Evolutionary conservation across 2,888 invertebrate species (phyloP).

Genomic region (Drosophila longiperda): DNA sequence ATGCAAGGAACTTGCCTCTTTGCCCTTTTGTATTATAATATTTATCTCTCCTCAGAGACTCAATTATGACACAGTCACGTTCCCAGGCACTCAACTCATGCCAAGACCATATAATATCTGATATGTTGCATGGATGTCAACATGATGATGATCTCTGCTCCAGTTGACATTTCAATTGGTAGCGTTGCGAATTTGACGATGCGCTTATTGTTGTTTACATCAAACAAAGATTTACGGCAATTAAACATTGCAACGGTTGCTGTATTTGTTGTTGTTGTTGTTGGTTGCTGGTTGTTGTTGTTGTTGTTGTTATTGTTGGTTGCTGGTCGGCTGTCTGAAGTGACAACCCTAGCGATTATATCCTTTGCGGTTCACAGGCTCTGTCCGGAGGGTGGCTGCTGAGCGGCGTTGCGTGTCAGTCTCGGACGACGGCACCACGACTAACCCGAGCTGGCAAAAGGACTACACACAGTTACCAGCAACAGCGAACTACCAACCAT

Average conservation of each 20-base stretch:
- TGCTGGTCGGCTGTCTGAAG: slow-evolving; percentile 36
- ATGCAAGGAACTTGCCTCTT: not conserved
- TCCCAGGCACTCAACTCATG: slow-evolving; percentile 12
- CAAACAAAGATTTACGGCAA: slow-evolving; percentile 85
- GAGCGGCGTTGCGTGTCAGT: slow-evolving; percentile 72
- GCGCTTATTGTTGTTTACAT: slow-evolving; percentile 79
- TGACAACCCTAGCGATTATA: slow-evolving; percentile 82
- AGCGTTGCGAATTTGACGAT: slow-evolving; percentile 65
- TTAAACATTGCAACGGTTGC: slow-evolving; percentile 78
- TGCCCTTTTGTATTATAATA: not conserved
- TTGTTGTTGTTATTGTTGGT: slow-evolving; percentile 9
- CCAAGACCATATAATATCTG: slow-evolving; percentile 23
- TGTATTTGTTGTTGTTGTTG: slow-evolving; percentile 29
- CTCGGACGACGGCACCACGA: slow-evolving; percentile 40
- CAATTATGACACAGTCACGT: slow-evolving; percentile 51
- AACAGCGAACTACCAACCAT: slow-evolving; percentile 52
- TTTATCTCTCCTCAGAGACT: slow-evolving; percentile 5
- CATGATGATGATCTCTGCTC: slow-evolving; percentile 34
- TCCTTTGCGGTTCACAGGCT: slow-evolving; percentile 76
- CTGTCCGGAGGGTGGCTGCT: slow-evolving; percentile 47
- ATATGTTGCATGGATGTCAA: slow-evolving; percentile 40
- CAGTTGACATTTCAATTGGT: slow-evolving; percentile 74
- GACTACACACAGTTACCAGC: slow-evolving; percentile 2
- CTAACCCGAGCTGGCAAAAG: slow-evolving; percentile 5
- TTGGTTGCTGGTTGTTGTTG: slow-evolving; percentile 2